Base-by-base conservation (phyloP, 2,113 vertebrate genomes). In the Pantherophis guttatus region DNA sequence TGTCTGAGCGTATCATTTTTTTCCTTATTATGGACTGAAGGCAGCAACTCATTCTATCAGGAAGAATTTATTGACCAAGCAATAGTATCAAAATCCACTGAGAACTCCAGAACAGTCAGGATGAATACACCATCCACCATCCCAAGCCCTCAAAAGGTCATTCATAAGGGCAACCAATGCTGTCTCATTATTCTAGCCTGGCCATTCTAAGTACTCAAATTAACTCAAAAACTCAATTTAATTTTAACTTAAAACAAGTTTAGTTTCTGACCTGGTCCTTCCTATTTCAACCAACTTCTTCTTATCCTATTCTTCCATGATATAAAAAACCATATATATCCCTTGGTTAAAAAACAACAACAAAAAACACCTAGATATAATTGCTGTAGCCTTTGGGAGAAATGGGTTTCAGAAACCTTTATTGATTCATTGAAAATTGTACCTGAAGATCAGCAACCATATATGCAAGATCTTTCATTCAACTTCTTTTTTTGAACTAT, bases 51-150 rank as follows among this genome's bases (percentile, higher is more conserved):
- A 65, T 93, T 11, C 1, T 3, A 39, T 8, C 92, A 50, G 93
- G 0, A 24, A 94, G 58, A 94, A 96, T 95, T 96, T 97, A 96
- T 96, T 97, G 96, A 96, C 95, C 89, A 94, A 93, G 24, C 55
- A 75, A 33, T 75, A 33, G 1, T 39, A 75, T 39, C n/a, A 75
- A 33, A 75, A 75, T 7, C 2, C 70, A 39, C 70, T 75, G 70
- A 75, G n/a, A 75, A 33, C 2, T 39, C 6, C 70, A 75, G 70
- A 75, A 15, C n/a, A 75, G 70, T 33, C n/a, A 75, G 70, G 2
- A 39, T 75, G 15, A 33, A 75, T 8, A 75, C 15, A 75, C 6
- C 13, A 75, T n/a, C 15, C 70, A 2, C 70, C 15, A 3, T 39
- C 70, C 70, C 13, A 39, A 75, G n/a, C 2, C n/a, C 70, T 75